Percentiles rank a stretch among this genome's conserved stretches.
These are phyloP conservation scores for Danio kyathit DNA, from an alignment of 2,797 vertebrate species.

Conservation along the genomic window DNA sequence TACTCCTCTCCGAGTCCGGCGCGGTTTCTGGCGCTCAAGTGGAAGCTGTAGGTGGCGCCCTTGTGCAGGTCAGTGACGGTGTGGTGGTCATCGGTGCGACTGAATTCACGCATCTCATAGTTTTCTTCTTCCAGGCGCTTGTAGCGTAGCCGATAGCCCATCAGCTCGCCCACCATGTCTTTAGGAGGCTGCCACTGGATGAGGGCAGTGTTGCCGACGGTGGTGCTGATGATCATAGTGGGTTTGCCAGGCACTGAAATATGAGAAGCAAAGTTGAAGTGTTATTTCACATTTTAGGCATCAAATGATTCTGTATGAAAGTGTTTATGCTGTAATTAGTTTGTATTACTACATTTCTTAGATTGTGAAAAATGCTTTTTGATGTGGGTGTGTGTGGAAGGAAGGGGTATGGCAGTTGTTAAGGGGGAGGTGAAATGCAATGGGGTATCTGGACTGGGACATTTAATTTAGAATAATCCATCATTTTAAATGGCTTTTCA, in stretches of 20 bases:
- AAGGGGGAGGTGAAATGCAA: too few relatives aligned
- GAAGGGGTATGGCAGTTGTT: too few relatives aligned
- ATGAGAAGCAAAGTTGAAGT: background rate
- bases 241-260: constrained; percentile 90
- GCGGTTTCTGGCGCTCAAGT: constrained; percentile 90
- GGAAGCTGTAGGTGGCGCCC: constrained; percentile 92
- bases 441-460: too few relatives aligned
- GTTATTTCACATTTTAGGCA: background rate
- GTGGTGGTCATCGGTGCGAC: constrained; percentile 89
- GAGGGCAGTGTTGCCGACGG: constrained; percentile 92
- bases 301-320: background rate
- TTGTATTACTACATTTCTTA: too few relatives aligned
- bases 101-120: constrained; percentile 87
- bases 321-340: background rate
- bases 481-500: too few relatives aligned
- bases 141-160: constrained; percentile 93
- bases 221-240: constrained; percentile 97
- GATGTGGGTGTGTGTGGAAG: too few relatives aligned
- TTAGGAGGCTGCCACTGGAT: constrained; percentile 98
- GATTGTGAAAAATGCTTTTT: too few relatives aligned
- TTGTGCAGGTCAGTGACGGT: constrained; percentile 93
- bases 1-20: constrained; percentile 92
- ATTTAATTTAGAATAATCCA: too few relatives aligned
- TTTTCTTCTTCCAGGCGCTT: constrained; percentile 86
- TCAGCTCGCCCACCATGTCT: constrained; percentile 91